A percentile compares a stretch with the other conserved stretches of the same genome.
Conservation (phyloP, 2,888 invertebrate species). For the Miltochrista miniata region DNA sequence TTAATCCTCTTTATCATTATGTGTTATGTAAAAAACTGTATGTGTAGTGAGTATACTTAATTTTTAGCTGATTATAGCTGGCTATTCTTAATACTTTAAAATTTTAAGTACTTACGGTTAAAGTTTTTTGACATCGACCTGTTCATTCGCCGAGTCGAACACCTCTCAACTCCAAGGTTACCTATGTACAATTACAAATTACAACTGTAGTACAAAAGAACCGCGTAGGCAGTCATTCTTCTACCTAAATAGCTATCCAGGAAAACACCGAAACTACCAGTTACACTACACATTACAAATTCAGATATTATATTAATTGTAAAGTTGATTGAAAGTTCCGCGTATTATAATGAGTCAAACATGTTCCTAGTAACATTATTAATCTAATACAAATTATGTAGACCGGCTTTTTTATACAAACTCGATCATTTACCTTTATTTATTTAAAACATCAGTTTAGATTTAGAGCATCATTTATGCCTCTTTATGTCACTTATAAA, state of each 20-base stretch:
- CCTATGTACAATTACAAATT: constrained; percentile 1
- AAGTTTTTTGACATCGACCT: constrained; percentile 4
- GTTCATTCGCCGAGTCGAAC: constrained; percentile 12
- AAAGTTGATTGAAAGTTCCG: neutral
- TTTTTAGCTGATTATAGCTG: too few species aligned
- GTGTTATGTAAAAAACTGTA: too few species aligned
- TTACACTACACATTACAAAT: neutral
- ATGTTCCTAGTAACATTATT: too few species aligned
- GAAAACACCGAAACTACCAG: neutral
- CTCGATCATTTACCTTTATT: too few species aligned
- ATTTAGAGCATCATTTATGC: too few species aligned
- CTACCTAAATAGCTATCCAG: neutral
- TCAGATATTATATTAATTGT: neutral
- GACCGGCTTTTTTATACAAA: too few species aligned
- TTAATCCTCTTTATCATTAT: neutral
- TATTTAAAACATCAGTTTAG: too few species aligned
- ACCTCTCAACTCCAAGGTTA: constrained; percentile 21
- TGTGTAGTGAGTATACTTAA: too few species aligned
- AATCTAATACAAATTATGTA: too few species aligned
- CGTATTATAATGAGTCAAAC: too few species aligned
- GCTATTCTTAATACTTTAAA: too few species aligned
- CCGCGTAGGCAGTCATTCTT: neutral
- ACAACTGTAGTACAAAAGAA: neutral
- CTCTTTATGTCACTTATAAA: too few species aligned
- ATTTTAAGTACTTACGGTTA: neutral